Base-by-base conservation (phyloP, 1,140 invertebrate species). In the Aculops lycopersici region DNA sequence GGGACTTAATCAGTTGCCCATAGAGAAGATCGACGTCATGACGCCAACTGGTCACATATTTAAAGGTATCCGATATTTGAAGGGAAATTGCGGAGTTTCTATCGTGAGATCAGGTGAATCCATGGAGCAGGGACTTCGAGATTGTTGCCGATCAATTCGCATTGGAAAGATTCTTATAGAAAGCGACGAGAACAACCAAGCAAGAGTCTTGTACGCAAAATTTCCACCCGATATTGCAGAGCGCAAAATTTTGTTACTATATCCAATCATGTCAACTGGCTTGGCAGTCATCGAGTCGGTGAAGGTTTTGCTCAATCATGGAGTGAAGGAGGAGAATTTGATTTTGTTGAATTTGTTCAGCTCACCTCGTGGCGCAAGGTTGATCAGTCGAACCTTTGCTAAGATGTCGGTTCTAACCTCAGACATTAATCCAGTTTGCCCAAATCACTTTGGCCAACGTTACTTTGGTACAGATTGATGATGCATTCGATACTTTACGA, bases 121-220 rank as follows among this genome's bases (percentile, higher is more conserved):
- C 16, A 98, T 97, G 90, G 90, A 98, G 37, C 58, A 77, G 67
- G 86, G 86, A 17, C 58, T 97, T 15, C 59, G 88, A 38, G 86
- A 95, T 55, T 97, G 88, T 58, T 95, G 88, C 59, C 68, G 88
- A 4, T 92, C 83, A 5, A 95, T 95, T 50, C 64, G 80, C 43
- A 94, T 95, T 47, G 90, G 86, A 18, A 95, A 95, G 63, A 94
- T 95, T 50, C 58, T 97, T 12, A 78, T 95, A n/a, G 81, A 92
- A 56, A 86, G 74, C 51, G 81, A 94, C 63, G 70, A 72, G 24
- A 83, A 92, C 48, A 92, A 81, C 0, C 83, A 94, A 48, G 83
- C 88, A 8, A 40, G 44, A 38, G 83, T 97, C 16, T 80, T 95
- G 2, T 98, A 97, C 61, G 83, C 88, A 3, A 78, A 92, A 57